A percentile compares a stretch with the other conserved stretches of the same genome.
phyloP scores from a whole-genome alignment of 2,113 vertebrate species.

The Neofelis nebulosa region DNA sequence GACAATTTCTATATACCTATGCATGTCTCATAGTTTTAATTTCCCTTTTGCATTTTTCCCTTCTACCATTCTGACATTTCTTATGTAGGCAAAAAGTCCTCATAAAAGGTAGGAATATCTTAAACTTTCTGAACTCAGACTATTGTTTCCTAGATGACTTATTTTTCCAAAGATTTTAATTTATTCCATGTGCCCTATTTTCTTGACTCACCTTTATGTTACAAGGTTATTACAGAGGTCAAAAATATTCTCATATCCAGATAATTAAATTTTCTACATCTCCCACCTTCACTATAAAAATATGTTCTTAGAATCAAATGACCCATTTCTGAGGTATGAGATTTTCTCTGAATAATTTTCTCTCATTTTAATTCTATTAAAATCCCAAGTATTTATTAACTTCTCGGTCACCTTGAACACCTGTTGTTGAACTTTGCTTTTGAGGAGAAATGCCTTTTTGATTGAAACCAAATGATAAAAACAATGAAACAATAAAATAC shows the following conservation, averaged over 20 bases:
- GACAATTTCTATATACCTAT: neutral
- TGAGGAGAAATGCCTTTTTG: neutral
- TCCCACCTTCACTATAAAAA: neutral
- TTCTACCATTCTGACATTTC: neutral
- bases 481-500: neutral
- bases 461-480: neutral
- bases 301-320: neutral
- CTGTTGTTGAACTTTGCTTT: neutral
- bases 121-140: neutral
- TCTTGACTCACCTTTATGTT: neutral
- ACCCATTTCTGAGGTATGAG: neutral
- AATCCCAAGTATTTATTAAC: neutral
- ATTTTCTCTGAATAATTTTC: neutral
- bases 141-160: neutral
- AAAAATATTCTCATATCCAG: neutral
- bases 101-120: neutral
- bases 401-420: neutral
- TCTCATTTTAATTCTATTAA: neutral
- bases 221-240: neutral
- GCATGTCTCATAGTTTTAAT: neutral
- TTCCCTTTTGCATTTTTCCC: neutral
- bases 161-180: neutral
- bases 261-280: neutral
- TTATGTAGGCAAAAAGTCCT: neutral
- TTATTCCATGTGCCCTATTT: neutral